phyloP scores from a whole-genome alignment of 2,113 vertebrate species.

The Struthio camelus region DNA sequence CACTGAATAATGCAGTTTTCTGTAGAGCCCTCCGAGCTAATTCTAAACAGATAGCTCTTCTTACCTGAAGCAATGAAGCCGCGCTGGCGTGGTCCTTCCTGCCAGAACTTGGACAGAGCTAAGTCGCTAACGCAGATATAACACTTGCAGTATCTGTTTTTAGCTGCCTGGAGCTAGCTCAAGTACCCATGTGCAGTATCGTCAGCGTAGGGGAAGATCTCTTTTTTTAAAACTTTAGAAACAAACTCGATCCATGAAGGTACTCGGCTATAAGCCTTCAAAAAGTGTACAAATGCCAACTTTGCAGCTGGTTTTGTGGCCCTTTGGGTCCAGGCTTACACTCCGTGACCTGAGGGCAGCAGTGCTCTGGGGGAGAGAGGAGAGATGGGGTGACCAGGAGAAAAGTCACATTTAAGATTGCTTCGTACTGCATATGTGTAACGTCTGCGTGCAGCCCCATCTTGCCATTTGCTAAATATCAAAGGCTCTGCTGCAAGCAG shows the following conservation, averaged over 20 bases:
- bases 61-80: neutral
- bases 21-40: neutral
- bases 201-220: neutral
- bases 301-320: neutral
- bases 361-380: neutral
- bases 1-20: neutral
- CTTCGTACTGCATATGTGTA: neutral
- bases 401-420: neutral
- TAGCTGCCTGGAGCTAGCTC: accelerated
- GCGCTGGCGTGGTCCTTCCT: neutral
- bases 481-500: neutral
- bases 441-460: neutral
- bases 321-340: neutral
- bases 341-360: neutral
- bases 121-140: neutral
- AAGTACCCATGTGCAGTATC: neutral
- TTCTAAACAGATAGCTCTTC: neutral
- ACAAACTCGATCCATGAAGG: neutral
- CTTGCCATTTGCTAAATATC: neutral
- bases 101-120: neutral
- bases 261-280: neutral
- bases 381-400: neutral
- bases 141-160: neutral
- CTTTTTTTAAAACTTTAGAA: neutral
- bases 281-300: neutral